phyloP scores from a whole-genome alignment of 2,113 vertebrate species.

The Alethe castanea region DNA sequence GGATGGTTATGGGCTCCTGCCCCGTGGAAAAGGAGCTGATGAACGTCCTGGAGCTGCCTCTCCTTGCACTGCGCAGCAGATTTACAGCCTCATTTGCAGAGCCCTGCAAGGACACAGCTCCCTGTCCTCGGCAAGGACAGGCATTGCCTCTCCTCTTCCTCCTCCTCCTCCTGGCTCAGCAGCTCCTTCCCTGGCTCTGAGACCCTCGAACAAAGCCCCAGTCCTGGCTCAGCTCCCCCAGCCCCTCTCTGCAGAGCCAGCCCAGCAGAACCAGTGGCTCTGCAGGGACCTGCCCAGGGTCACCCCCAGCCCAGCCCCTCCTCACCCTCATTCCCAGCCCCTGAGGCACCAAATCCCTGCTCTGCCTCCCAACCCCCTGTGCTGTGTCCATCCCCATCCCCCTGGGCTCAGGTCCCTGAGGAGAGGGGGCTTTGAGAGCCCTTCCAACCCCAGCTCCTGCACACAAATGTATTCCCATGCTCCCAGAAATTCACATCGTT shows the following conservation, averaged over 20 bases:
- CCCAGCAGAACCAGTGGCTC: not conserved
- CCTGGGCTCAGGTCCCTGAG: rapidly evolving
- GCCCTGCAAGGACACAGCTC: not conserved
- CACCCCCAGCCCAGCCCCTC: not conserved
- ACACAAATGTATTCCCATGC: rapidly evolving
- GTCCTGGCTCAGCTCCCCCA: not conserved
- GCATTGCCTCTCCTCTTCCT: not conserved
- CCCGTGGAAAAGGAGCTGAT: rapidly evolving
- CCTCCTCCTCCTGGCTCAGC: not conserved
- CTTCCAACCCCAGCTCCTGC: not conserved
- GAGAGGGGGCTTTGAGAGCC: not conserved
- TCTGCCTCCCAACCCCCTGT: not conserved
- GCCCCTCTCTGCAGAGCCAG: not conserved
- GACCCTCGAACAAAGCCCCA: not conserved
- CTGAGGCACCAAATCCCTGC: rapidly evolving
- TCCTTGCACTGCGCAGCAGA: not conserved
- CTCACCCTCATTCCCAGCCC: not conserved
- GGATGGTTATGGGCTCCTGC: not conserved
- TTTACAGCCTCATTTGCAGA: not conserved
- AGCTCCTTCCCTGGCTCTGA: not conserved
- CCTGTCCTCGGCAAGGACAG: not conserved
- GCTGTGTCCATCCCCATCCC: not conserved
- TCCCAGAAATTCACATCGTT: not conserved
- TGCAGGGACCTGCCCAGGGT: not conserved
- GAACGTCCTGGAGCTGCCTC: not conserved